These are phyloP conservation scores for Bombycilla garrulus DNA, from an alignment of 2,113 vertebrate species.

Conservation along the genomic window DNA sequence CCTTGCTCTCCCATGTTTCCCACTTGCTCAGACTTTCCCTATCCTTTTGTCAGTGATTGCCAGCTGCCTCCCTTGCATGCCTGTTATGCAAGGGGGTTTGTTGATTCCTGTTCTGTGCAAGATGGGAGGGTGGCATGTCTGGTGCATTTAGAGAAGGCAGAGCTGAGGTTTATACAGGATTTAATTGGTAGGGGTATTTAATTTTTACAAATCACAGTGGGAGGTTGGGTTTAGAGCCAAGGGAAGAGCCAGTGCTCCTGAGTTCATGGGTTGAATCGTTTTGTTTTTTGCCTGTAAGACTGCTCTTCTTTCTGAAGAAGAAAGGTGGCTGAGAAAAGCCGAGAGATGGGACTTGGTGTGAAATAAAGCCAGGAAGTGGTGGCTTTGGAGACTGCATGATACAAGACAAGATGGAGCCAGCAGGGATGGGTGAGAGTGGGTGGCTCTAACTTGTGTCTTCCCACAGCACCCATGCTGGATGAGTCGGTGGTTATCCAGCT, in stretches of 20 bases:
- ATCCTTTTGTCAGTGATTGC: neutral
- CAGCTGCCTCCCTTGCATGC: neutral
- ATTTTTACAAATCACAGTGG: neutral
- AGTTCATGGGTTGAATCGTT: neutral
- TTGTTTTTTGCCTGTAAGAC: neutral
- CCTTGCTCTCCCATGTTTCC: slow-evolving; percentile 60
- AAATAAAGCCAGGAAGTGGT: neutral
- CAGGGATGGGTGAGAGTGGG: neutral
- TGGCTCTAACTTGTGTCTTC: neutral
- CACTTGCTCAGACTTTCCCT: slow-evolving; percentile 33
- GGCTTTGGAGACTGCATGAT: neutral
- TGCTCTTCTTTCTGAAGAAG: neutral
- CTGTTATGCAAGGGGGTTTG: neutral
- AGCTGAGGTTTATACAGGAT: neutral
- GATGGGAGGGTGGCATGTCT: neutral
- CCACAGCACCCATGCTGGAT: slow-evolving; percentile 91
- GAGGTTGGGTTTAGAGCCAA: neutral
- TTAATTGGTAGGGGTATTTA: neutral
- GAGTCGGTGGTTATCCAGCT: slow-evolving; percentile 94
- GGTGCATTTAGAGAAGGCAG: neutral
- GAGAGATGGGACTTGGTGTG: neutral
- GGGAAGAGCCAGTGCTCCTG: neutral
- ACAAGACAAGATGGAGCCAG: neutral
- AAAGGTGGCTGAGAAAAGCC: neutral
- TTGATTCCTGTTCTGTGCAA: neutral